phyloP scores from a whole-genome alignment of 2,888 invertebrate genomes.

The Acrocyrtus sp. region DNA sequence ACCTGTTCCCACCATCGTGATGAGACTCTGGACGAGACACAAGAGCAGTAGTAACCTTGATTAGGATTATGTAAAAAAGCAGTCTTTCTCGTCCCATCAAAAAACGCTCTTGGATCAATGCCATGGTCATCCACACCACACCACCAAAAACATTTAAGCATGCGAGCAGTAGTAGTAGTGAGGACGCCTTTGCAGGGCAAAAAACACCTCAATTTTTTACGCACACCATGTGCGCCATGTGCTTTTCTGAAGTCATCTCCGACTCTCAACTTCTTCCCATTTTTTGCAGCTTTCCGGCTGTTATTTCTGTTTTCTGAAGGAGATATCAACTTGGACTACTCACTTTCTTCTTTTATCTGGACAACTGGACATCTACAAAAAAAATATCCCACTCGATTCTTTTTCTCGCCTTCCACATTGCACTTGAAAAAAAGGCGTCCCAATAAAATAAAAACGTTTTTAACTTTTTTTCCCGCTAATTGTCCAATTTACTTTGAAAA shows the following conservation, averaged over 20 bases:
- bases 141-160: not conserved
- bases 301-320: not conserved
- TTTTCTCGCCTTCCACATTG: not conserved
- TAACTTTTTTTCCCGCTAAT: not conserved
- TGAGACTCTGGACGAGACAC: too few relatives aligned
- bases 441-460: not conserved
- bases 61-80: conserved; percentile 1
- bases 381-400: too few relatives aligned
- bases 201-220: not conserved
- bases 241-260: too few relatives aligned
- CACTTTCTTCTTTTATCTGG: not conserved
- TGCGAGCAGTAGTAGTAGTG: not conserved
- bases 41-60: conserved; percentile 15
- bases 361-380: not conserved
- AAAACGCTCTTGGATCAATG: conserved; percentile 1
- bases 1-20: conserved; percentile 7
- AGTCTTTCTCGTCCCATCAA: not conserved
- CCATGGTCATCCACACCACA: conserved; percentile 4
- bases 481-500: not conserved
- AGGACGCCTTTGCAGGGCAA: not conserved
- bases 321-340: not conserved
- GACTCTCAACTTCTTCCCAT: not conserved
- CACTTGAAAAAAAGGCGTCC: not conserved
- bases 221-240: conserved; percentile 17
- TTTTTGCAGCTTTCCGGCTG: not conserved